Evolutionary conservation across 37 sponge, comb jelly and placozoan genomes (phyloP).

Genomic region (Ephydatia muelleri): DNA sequence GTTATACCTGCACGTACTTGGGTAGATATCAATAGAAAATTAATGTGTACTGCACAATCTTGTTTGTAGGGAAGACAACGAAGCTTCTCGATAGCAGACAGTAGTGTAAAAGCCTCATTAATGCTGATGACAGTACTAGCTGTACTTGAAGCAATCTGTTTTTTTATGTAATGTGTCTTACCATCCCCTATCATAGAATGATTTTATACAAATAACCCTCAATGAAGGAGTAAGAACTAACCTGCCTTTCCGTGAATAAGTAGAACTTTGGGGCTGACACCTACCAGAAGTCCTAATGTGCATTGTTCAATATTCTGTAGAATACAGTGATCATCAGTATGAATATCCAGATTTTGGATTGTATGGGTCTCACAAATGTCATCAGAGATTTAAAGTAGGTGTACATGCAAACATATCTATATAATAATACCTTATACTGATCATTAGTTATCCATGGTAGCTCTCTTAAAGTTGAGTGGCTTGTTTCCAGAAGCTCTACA

Average conservation of each 20-base stretch:
- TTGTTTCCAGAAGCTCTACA: background rate
- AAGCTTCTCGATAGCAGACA: conserved; percentile 20
- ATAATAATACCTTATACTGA: background rate
- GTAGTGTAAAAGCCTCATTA: conserved; percentile 33
- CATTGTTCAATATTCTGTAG: background rate
- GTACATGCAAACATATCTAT: background rate
- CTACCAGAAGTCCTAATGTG: background rate
- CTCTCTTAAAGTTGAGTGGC: background rate
- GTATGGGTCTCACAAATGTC: too few species aligned
- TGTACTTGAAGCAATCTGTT: background rate
- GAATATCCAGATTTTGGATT: too few species aligned
- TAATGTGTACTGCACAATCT: conserved; percentile 27
- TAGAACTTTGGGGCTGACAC: background rate
- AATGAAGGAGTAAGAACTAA: background rate
- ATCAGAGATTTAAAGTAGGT: too few species aligned
- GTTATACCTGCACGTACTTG: background rate
- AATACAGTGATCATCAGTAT: too few species aligned
- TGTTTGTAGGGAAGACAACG: background rate
- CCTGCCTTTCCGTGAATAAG: background rate
- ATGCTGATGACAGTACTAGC: conserved; percentile 2
- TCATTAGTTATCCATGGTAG: background rate
- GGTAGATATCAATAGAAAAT: conserved; percentile 25
- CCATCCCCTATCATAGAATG: conserved; percentile 32
- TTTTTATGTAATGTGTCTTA: conserved; percentile 39
- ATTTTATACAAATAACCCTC: background rate